Conservation (phyloP, 2,797 vertebrate genomes). For the Amblyraja radiata region DNA sequence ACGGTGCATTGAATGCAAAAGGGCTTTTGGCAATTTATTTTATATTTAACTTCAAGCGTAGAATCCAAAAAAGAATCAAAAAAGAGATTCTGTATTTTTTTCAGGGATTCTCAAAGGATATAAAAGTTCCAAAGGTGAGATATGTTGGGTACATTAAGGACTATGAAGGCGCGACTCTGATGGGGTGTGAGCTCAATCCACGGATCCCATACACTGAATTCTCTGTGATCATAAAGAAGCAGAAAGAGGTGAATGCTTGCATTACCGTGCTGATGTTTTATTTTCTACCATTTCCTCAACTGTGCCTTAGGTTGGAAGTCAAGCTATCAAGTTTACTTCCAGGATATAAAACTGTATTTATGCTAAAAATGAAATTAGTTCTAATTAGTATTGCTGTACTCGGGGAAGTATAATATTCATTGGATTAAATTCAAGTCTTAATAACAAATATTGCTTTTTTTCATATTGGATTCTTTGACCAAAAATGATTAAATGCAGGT, state of each 20-base stretch:
- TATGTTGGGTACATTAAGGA: conserved; percentile 98
- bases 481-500: neutral
- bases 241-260: conserved; percentile 78
- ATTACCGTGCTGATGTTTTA: neutral
- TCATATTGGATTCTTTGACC: neutral
- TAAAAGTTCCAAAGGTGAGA: conserved; percentile 92
- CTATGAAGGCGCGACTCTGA: conserved; percentile 94
- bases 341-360: neutral
- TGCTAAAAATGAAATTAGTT: neutral
- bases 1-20: neutral
- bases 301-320: neutral
- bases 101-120: conserved; percentile 98
- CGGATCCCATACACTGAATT: conserved; percentile 96
- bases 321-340: neutral
- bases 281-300: neutral
- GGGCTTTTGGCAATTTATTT: neutral
- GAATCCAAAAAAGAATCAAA: neutral
- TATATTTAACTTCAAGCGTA: neutral
- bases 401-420: neutral
- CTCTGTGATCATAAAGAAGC: conserved; percentile 97
- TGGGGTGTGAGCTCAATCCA: conserved; percentile 97
- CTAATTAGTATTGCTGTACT: neutral
- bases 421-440: neutral
- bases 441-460: neutral
- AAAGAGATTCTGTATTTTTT: conserved; percentile 36